Evolutionary conservation across 2,888 invertebrate species (phyloP).

Genomic region (Seladonia tumulorum): DNA sequence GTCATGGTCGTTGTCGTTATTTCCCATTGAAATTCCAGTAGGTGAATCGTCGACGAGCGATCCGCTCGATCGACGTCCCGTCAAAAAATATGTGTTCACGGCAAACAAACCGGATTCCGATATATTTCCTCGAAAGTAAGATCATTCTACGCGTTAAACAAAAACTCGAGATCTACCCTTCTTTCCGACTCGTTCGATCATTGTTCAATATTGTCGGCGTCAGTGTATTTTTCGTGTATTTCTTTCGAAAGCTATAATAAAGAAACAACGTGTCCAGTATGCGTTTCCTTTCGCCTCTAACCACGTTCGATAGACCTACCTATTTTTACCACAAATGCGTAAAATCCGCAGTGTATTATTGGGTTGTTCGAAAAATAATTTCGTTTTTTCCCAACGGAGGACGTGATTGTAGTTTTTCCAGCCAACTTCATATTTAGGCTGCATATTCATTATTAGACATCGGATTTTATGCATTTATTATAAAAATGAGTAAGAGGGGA

Average conservation of each 20-base stretch:
- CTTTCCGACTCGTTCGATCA: conserved; percentile 35
- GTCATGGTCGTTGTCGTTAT: conserved; percentile 45
- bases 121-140: neutral
- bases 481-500: too few relatives aligned
- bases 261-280: conserved; percentile 26
- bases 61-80: conserved; percentile 48
- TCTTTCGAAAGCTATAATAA: conserved; percentile 71
- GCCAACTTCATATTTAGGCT: too few relatives aligned
- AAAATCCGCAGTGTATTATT: too few relatives aligned
- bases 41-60: conserved; percentile 30
- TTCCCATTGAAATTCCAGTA: conserved; percentile 16
- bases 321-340: too few relatives aligned
- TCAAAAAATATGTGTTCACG: conserved; percentile 65
- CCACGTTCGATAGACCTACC: neutral
- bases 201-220: conserved; percentile 58
- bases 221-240: conserved; percentile 74
- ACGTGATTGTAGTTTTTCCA: too few relatives aligned
- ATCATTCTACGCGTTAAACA: conserved; percentile 26
- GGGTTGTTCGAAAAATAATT: too few relatives aligned
- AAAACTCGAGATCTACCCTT: conserved; percentile 26
- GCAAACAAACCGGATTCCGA: neutral
- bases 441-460: too few relatives aligned
- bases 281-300: neutral
- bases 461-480: too few relatives aligned
- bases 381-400: too few relatives aligned